These are phyloP conservation scores for Tupaia chinensis DNA, from an alignment of 2,113 vertebrate genomes.

Conservation along the genomic window DNA sequence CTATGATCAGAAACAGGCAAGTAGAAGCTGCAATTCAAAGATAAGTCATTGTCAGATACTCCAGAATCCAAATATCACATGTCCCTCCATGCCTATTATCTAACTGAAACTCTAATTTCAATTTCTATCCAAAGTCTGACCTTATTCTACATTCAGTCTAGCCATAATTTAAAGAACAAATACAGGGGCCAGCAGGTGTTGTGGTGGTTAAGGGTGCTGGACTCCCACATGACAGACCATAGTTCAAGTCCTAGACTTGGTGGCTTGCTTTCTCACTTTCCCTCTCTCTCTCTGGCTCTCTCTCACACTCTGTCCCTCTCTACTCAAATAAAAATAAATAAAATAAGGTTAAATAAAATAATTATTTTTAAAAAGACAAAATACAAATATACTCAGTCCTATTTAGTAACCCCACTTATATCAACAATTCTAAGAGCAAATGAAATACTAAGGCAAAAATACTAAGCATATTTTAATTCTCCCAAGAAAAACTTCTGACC, in stretches of 20 bases:
- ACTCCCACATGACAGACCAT: too few species aligned
- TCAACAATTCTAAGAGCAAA: background rate
- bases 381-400: background rate
- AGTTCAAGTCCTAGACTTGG: too few species aligned
- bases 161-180: background rate
- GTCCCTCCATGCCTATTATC: background rate
- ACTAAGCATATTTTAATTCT: too few species aligned
- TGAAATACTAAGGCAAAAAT: too few species aligned
- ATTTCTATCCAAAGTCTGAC: background rate
- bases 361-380: background rate
- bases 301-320: too few species aligned
- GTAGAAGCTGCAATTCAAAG: slow-evolving; percentile 70
- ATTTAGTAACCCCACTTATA: background rate
- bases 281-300: too few species aligned
- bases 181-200: background rate
- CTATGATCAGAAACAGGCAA: background rate
- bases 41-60: slow-evolving; percentile 55
- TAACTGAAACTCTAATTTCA: background rate
- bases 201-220: too few species aligned
- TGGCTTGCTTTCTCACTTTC: too few species aligned
- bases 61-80: background rate
- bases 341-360: too few species aligned
- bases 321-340: too few species aligned
- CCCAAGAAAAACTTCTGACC: too few species aligned
- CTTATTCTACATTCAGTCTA: background rate